These are phyloP conservation scores for Prostheceraeus crozeri DNA, from an alignment of 2,888 invertebrate species.

Conservation along the genomic window DNA sequence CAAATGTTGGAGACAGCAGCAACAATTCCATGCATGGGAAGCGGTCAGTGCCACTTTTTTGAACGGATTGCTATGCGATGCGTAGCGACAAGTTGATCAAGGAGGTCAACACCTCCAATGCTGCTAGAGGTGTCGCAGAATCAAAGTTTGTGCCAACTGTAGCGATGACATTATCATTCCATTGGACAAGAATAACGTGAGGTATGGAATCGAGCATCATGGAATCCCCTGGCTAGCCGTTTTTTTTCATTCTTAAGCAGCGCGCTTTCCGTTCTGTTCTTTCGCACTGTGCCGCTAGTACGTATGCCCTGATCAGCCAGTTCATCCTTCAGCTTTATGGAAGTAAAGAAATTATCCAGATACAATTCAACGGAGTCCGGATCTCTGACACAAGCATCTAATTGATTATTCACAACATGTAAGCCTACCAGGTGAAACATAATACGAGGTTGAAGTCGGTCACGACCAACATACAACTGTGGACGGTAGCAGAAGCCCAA, in stretches of 20 bases:
- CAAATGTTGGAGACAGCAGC: slow-evolving; percentile 11
- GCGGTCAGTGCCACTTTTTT: slow-evolving; percentile 6
- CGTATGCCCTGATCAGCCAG: slow-evolving; percentile 2
- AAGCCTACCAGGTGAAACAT: not conserved
- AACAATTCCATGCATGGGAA: slow-evolving; percentile 13
- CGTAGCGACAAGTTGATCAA: slow-evolving; percentile 21
- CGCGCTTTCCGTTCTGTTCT: not conserved
- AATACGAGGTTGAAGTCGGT: not conserved
- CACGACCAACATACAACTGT: slow-evolving; percentile 13
- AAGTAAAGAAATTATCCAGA: slow-evolving; percentile 17
- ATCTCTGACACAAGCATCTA: slow-evolving; percentile 11
- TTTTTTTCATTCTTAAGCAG: not conserved
- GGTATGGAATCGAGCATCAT: slow-evolving; percentile 23
- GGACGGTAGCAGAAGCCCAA: slow-evolving; percentile 10
- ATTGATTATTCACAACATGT: slow-evolving; percentile 12
- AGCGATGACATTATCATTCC: slow-evolving; percentile 16
- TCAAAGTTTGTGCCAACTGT: slow-evolving; percentile 12
- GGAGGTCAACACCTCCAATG: slow-evolving; percentile 6
- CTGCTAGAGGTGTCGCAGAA: slow-evolving; percentile 17
- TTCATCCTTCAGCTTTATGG: slow-evolving; percentile 12
- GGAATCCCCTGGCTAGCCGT: not conserved
- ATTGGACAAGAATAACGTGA: slow-evolving; percentile 1
- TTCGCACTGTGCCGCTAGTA: slow-evolving; percentile 9
- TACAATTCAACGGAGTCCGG: slow-evolving; percentile 19
- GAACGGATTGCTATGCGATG: slow-evolving; percentile 11